Conservation (phyloP, 2,797 vertebrate species). For the Squalus acanthias region DNA sequence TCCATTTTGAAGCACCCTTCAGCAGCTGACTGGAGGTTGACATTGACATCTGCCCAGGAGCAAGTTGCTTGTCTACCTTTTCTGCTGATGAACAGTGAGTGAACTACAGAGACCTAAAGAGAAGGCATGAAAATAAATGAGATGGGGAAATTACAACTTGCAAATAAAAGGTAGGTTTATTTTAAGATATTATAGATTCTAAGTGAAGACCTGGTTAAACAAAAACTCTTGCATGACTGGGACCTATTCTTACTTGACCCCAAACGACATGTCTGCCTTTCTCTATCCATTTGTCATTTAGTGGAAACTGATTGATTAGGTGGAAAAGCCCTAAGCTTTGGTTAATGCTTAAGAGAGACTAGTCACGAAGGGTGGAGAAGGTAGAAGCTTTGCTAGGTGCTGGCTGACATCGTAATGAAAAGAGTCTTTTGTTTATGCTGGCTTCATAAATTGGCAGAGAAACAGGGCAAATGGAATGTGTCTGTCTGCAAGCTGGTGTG, state of each 20-base stretch:
- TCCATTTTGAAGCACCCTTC: background rate
- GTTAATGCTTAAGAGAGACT: background rate
- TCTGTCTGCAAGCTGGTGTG: background rate
- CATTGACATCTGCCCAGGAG: background rate
- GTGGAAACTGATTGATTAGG: background rate
- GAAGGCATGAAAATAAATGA: background rate
- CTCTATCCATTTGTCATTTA: background rate
- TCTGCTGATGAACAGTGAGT: background rate
- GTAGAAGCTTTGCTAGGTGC: background rate
- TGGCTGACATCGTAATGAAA: background rate
- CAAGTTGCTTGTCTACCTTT: background rate
- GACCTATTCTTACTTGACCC: background rate
- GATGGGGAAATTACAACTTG: background rate
- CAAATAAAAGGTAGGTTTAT: background rate
- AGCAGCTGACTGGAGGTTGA: background rate
- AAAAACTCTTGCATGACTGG: background rate
- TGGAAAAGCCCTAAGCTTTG: background rate
- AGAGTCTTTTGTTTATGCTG: background rate
- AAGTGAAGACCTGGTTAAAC: background rate
- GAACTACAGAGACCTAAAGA: background rate
- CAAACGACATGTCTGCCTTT: background rate
- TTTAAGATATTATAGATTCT: background rate
- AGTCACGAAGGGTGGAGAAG: background rate
- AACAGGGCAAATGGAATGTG: background rate
- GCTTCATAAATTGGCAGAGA: constrained; percentile 9